Evolutionary conservation across 2,888 invertebrate genomes (phyloP), one percentile per base, ranked within the genome.

Genomic region (Torymus auratus): DNA sequence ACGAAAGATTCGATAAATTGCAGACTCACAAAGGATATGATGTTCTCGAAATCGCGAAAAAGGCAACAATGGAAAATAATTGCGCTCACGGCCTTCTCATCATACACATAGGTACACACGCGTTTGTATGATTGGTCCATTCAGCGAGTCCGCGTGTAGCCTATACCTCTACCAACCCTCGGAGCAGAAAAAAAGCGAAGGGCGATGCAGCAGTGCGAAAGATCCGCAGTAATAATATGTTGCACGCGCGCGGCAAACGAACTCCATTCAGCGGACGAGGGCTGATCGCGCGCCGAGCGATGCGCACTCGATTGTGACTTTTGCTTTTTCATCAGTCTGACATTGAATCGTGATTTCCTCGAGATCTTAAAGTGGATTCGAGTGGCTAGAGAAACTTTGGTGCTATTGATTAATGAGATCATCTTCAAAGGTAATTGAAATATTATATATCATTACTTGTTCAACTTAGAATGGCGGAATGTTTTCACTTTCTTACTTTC

Each of bases 81-180:
- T 85, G 78, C 81, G 80, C 72, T 41, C 41, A 41, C 64, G 64
- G 69, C 76, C 61, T 41, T 7, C 50, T 58, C 41, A 41, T 41
- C 41, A 41, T 15, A 60, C 61, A 20, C 52, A 52, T 55, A n/a
- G n/a, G n/a, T n/a, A n/a, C n/a, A 82, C 67, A 68, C 80, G 7
- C 65, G 28, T 55, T 65, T 15, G 23, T 65, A 72, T 85, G 86
- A 87, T 86, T 86, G 85, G 82, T 80, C 81, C 83, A 86, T 86
- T 86, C 85, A 85, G 72, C 61, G 81, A 67, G 52, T 68, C 55
- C 55, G n/a, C 14, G 14, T 10, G 28, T 55, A 61, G 17, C 0
- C 15, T 41, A 41, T 41, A 41, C 41, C 41, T 41, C 41, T 41
- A 7, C 41, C 41, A 41, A 41, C 7, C 41, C 41, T 41, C 41